Evolutionary conservation across 2,888 invertebrate genomes (phyloP).

Genomic region (Limnephilus marmoratus): DNA sequence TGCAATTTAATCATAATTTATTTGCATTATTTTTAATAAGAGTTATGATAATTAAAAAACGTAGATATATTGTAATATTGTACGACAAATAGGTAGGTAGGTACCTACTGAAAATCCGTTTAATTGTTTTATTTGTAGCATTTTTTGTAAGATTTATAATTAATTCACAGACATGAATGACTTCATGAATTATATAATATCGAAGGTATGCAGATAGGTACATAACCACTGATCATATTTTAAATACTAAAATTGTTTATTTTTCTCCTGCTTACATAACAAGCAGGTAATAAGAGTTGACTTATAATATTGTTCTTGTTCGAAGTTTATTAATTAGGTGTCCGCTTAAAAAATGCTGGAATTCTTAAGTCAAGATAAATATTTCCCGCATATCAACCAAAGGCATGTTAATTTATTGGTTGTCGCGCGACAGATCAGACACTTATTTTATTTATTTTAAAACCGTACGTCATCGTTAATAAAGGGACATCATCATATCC

Average conservation of each 20-base stretch:
- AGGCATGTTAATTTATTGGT: conserved; percentile 33
- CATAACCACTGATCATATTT: background rate
- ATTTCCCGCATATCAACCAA: conserved; percentile 16
- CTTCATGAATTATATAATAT: background rate
- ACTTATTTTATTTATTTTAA: conserved; percentile 33
- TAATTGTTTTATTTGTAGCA: background rate
- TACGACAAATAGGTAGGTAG: background rate
- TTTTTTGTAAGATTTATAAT: background rate
- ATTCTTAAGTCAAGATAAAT: background rate
- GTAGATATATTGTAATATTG: too few relatives aligned
- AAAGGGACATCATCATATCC: conserved; percentile 51
- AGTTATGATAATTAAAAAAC: too few relatives aligned
- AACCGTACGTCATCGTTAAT: conserved; percentile 55
- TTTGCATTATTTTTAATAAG: too few relatives aligned
- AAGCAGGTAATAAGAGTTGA: background rate
- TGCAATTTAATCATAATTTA: too few relatives aligned
- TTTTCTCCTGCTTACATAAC: background rate
- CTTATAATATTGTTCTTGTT: background rate
- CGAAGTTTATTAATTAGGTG: background rate
- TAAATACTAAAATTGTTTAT: background rate
- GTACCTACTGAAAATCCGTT: background rate
- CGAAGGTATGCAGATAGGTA: background rate
- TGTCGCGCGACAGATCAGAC: conserved; percentile 63
- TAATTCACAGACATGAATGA: background rate
- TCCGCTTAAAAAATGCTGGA: background rate